Base-by-base conservation (phyloP, 2,113 vertebrate genomes). In the Macrotus californicus region DNA sequence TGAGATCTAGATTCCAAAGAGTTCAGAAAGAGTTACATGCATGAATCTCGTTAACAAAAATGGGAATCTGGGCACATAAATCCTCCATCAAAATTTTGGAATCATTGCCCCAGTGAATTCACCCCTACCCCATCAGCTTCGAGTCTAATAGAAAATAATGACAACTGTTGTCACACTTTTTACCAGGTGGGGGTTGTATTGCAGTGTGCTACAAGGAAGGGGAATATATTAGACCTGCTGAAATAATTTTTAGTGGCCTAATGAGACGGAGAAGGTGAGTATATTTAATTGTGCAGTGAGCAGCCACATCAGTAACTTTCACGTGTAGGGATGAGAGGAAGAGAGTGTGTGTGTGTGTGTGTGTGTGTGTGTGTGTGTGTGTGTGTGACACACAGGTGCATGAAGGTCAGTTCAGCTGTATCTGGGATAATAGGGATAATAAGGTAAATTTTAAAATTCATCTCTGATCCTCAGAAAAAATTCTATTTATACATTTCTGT, bases 71-170 rank as follows among this genome's bases (percentile, higher is more conserved):
- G 43, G 3, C 8, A 91, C 19, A 77, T 59, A 76, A 88, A 79
- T 89, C 21, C 39, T 91, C 52, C 4, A 48, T 43, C 29, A 56
- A 83, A 80, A 93, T 80, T 93, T 70, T 81, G 48, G 96, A 95
- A 82, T 79, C 83, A 59, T 72, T 82, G 19, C 12, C 19, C 48
- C 29, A 36, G 31, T 91, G 73, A 94, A 77, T 91, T 94, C 59
- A 93, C 22, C 41, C 56, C 76, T 52, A 87, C 18, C 5, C 22
- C 29, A n/a, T 41, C 67, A 95, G 59, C n/a, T 96, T 94, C 77
- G 93, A 91, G 93, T 64, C 86, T 54, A 94, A 70, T 84, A 93
- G 77, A 95, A 96, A 93, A 29, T 88, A 54, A 29, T 87, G 72
- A 69, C 16, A 85, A 34, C 22, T 29, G 14, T 77, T 77, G 64